Percentiles rank a stretch among this genome's conserved stretches.
phyloP scores from a whole-genome alignment of 1,140 invertebrate species.

The Tetraneura akinire region DNA sequence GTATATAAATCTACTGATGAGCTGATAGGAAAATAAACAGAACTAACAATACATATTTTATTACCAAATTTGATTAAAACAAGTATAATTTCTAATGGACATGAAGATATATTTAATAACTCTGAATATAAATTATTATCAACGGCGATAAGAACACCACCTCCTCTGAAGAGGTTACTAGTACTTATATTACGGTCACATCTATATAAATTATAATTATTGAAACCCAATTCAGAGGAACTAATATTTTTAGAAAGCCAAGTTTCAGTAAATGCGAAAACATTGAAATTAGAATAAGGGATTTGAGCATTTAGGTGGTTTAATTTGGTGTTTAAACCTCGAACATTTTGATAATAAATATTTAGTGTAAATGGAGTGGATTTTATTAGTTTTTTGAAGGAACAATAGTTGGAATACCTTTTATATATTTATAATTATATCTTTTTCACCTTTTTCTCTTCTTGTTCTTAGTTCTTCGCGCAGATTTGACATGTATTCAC shows the following conservation, averaged over 20 bases:
- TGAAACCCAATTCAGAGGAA: not conserved
- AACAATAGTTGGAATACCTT: not conserved
- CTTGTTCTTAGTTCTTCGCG: too few species aligned
- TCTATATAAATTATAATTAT: not conserved
- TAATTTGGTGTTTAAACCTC: too few species aligned
- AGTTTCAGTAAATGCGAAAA: not conserved
- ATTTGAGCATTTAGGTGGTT: not conserved
- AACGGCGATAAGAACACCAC: not conserved
- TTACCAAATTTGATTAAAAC: not conserved
- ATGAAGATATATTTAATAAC: too few species aligned
- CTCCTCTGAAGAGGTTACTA: not conserved
- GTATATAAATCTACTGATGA: slow-evolving; percentile 17
- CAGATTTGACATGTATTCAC: too few species aligned
- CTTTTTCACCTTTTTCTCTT: too few species aligned
- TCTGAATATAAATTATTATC: too few species aligned
- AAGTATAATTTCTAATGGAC: not conserved
- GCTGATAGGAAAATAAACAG: not conserved
- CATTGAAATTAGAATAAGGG: not conserved
- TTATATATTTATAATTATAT: not conserved
- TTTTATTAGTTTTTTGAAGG: too few species aligned
- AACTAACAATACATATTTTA: slow-evolving; percentile 10
- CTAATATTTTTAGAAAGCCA: slow-evolving; percentile 5
- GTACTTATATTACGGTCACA: not conserved
- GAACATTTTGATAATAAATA: too few species aligned
- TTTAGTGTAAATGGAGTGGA: too few species aligned